Conservation (phyloP, 2,888 invertebrate species). For the Papilio protenor region DNA sequence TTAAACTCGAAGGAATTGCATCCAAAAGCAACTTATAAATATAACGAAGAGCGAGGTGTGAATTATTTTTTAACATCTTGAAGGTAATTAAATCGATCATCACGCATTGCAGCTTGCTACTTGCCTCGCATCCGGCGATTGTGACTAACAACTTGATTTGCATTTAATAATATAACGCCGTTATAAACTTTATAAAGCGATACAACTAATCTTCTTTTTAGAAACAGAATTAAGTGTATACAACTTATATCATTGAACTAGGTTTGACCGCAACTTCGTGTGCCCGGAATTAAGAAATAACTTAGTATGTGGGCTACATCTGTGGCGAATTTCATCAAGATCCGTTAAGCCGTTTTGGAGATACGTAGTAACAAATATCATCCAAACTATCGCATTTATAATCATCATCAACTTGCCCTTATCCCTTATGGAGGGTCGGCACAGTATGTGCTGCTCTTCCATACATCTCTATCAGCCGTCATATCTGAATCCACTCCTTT, state of each 20-base stretch:
- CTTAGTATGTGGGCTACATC: too few relatives aligned
- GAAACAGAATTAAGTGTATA: background rate
- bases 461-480: too few relatives aligned
- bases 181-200: background rate
- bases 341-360: too few relatives aligned
- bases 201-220: background rate
- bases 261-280: background rate
- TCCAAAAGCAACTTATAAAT: background rate
- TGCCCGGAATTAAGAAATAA: too few relatives aligned
- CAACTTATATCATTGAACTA: background rate
- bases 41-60: background rate
- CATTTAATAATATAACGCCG: background rate
- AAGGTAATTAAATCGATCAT: background rate
- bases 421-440: too few relatives aligned
- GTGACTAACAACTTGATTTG: conserved; percentile 22
- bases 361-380: too few relatives aligned
- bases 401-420: too few relatives aligned
- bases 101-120: background rate
- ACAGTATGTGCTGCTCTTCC: too few relatives aligned
- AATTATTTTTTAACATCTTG: background rate
- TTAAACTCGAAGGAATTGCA: background rate
- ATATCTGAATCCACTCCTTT: too few relatives aligned
- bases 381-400: too few relatives aligned
- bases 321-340: too few relatives aligned
- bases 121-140: conserved; percentile 19